phyloP scores from a whole-genome alignment of 2,888 invertebrate genomes.

The Clepsis dumicolana region DNA sequence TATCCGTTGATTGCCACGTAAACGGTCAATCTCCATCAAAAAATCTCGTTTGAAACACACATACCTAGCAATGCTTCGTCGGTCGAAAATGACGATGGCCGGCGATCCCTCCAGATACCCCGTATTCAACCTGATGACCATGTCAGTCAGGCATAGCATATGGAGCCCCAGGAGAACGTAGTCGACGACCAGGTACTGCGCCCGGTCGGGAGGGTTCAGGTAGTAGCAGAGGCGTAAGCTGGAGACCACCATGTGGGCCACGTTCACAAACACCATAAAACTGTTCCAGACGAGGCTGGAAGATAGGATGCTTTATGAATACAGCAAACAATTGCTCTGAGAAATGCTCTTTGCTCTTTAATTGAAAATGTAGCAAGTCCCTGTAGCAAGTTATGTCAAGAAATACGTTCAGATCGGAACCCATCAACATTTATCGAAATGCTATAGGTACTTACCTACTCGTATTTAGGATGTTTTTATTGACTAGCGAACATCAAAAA shows the following conservation, averaged over 20 bases:
- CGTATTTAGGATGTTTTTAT: too few relatives aligned
- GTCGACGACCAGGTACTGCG: conserved; percentile 51
- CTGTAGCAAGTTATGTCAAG: too few relatives aligned
- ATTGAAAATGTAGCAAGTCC: too few relatives aligned
- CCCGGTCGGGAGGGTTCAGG: conserved; percentile 47
- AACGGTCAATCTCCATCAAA: background rate
- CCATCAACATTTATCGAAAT: too few relatives aligned
- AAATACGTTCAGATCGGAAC: too few relatives aligned
- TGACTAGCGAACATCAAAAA: too few relatives aligned
- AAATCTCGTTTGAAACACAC: conserved; percentile 49
- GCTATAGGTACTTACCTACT: too few relatives aligned
- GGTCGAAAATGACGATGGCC: conserved; percentile 56
- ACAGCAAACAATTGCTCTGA: background rate
- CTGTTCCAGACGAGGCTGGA: conserved; percentile 63
- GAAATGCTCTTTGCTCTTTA: too few relatives aligned
- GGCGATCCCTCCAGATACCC: conserved; percentile 57
- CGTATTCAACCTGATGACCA: conserved; percentile 64
- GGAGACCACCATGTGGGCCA: conserved; percentile 57
- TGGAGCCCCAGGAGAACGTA: conserved; percentile 55
- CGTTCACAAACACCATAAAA: conserved; percentile 58
- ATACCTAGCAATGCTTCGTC: conserved; percentile 52
- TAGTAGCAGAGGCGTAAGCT: conserved; percentile 60
- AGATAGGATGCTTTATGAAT: background rate
- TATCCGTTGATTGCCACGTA: too few relatives aligned
- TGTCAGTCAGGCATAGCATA: conserved; percentile 61